These are phyloP conservation scores for Drosophila lini DNA, from an alignment of 1,140 invertebrate species.

Conservation along the genomic window DNA sequence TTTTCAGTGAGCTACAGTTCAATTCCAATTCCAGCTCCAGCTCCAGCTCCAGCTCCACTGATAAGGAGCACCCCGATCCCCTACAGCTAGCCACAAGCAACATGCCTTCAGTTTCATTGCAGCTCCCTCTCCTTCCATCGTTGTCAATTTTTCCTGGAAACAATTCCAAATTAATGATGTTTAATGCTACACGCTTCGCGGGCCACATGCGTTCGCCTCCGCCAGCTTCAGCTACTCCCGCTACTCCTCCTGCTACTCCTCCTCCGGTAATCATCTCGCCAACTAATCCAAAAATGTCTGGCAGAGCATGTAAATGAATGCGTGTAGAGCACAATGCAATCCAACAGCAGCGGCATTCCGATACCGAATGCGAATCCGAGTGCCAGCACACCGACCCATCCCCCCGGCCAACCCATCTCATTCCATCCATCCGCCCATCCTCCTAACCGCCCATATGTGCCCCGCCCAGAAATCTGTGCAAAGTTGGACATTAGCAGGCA, in stretches of 20 bases:
- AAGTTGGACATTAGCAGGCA: slow-evolving; percentile 15
- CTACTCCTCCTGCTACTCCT: not conserved
- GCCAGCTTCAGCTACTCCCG: not conserved
- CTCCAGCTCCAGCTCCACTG: not conserved
- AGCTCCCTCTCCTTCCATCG: slow-evolving; percentile 12
- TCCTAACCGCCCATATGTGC: not conserved
- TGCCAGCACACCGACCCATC: not conserved
- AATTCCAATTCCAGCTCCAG: slow-evolving; percentile 1
- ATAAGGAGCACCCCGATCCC: slow-evolving; percentile 10
- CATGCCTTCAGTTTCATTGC: not conserved
- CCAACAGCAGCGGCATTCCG: slow-evolving; percentile 6
- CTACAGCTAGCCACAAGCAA: not conserved
- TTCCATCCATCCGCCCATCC: slow-evolving; percentile 1
- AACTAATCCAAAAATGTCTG: slow-evolving; percentile 25
- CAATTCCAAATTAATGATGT: slow-evolving; percentile 66
- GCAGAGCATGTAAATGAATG: slow-evolving; percentile 14
- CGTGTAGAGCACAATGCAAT: slow-evolving; percentile 7
- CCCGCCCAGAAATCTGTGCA: slow-evolving; percentile 14
- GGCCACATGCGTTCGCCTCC: slow-evolving; percentile 42
- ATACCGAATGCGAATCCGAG: slow-evolving; percentile 5
- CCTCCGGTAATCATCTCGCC: slow-evolving; percentile 6
- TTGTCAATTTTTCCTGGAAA: slow-evolving; percentile 61
- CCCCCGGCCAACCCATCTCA: not conserved
- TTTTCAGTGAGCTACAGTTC: slow-evolving; percentile 17
- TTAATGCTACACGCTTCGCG: slow-evolving; percentile 64